Evolutionary conservation across 2,888 invertebrate genomes (phyloP).

Genomic region (Dascillus cervinus): DNA sequence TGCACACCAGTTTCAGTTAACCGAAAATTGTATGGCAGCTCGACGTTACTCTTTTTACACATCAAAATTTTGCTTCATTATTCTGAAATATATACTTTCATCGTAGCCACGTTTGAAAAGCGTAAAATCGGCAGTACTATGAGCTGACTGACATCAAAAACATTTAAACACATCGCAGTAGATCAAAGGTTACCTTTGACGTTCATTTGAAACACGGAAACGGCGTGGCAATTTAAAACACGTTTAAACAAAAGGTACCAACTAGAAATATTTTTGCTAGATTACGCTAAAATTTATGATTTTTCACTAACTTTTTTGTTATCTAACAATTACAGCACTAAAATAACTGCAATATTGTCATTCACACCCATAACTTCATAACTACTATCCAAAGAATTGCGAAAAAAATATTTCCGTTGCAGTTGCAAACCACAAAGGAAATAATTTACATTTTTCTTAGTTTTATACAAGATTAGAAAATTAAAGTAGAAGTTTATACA

Average conservation of each 20-base stretch:
- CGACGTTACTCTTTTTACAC: too few relatives aligned
- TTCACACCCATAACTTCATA: conserved; percentile 16
- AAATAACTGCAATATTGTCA: conserved; percentile 16
- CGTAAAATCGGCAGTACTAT: conserved; percentile 32
- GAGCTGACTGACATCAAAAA: conserved; percentile 32
- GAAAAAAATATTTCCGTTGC: too few relatives aligned
- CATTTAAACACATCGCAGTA: conserved; percentile 25
- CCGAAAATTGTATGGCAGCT: too few relatives aligned
- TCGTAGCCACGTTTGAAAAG: conserved; percentile 14
- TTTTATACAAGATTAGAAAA: too few relatives aligned
- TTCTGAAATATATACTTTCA: too few relatives aligned
- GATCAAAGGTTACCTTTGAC: conserved; percentile 18
- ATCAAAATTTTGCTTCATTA: too few relatives aligned
- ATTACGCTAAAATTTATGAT: conserved; percentile 25
- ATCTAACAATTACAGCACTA: conserved; percentile 1
- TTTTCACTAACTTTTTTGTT: conserved; percentile 10
- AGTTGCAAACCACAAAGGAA: too few relatives aligned
- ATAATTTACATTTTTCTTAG: too few relatives aligned
- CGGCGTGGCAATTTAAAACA: conserved; percentile 12
- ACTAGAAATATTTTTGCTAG: conserved; percentile 21
- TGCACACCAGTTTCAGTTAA: too few relatives aligned
- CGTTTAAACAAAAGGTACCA: conserved; percentile 6
- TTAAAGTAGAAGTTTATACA: too few relatives aligned
- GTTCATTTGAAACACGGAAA: conserved; percentile 6
- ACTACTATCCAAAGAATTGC: too few relatives aligned